Evolutionary conservation across 2,888 invertebrate species (phyloP), one percentile per base, ranked within the genome.

Genomic region (Drosophila aldrichi): DNA sequence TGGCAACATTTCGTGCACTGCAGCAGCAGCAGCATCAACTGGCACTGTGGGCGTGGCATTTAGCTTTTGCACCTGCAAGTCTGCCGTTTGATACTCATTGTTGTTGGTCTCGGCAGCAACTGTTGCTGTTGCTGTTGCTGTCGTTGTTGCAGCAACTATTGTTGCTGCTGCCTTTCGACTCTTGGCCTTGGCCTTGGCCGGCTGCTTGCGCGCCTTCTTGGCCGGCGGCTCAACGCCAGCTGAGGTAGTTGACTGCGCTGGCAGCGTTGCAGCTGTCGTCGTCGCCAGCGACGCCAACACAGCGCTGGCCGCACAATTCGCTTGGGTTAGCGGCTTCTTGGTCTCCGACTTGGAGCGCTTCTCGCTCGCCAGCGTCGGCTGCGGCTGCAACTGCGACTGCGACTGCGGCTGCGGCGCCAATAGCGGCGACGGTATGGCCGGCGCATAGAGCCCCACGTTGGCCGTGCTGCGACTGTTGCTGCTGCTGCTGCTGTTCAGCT

Each of bases 321-420:
- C n/a, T 7, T 66, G 56, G 2, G 29, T 25, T 38, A 68, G 48
- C 91, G 94, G 89, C 89, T 93, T 92, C 91, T 94, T 92, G 74
- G 93, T 90, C 90, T 94, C 88, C 77, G 94, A 90, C 91, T 94
- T 91, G 91, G 94, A 92, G 89, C 94, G 89, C 59, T 90, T 88
- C 63, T 89, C 91, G 5, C 52, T 44, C 4, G 38, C 54, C 48
- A 40, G 57, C 65, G 79, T 43, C 41, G 65, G 52, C 71, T 76
- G 52, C n/a, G 68, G 48, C 22, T 70, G 57, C 49, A 70, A 44
- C 29, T 76, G 18, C 12, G 88, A 29, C 29, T 8, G 52, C n/a
- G 68, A 77, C 20, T 25, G 25, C 25, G 6, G 25, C 25, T 76
- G 52, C n/a, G 70, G 49, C 29, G 74, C 57, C 49, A 72, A 48